phyloP scores from a whole-genome alignment of 2,113 vertebrate species.

The Cichladusa arquata region DNA sequence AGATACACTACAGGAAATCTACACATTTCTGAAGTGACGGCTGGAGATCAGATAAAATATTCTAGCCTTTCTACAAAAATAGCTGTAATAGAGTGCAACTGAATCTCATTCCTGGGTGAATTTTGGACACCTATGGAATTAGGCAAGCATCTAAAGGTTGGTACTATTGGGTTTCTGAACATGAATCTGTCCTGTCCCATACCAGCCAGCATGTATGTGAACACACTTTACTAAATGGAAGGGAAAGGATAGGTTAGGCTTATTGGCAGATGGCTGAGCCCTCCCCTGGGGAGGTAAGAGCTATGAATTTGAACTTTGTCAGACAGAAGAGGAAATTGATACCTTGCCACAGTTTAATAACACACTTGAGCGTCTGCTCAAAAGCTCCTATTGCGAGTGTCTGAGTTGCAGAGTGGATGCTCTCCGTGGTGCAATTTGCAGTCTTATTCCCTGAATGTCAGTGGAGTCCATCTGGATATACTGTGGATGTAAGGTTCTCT shows the following conservation, averaged over 20 bases:
- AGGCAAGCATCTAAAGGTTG: background rate
- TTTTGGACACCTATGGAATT: background rate
- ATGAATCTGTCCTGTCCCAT: background rate
- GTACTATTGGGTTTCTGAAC: accelerated
- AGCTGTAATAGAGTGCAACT: background rate
- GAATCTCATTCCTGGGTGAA: background rate
- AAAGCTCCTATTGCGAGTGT: background rate
- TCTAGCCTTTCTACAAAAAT: background rate
- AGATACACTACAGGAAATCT: background rate
- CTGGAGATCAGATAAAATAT: background rate
- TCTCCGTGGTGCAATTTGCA: background rate
- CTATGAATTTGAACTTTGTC: slow-evolving; percentile 21
- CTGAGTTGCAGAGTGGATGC: background rate
- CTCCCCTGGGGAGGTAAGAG: background rate
- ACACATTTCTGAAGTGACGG: background rate
- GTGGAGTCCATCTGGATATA: background rate
- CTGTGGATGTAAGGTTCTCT: background rate
- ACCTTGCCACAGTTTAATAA: background rate
- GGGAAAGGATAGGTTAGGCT: background rate
- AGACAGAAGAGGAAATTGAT: background rate
- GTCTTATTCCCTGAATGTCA: background rate
- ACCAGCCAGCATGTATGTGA: background rate
- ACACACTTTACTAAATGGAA: background rate
- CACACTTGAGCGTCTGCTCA: background rate
- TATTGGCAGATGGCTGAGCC: slow-evolving; percentile 26